Evolutionary conservation across 2,113 vertebrate genomes (phyloP).

Genomic region (Cyphomyrus plagiostoma): DNA sequence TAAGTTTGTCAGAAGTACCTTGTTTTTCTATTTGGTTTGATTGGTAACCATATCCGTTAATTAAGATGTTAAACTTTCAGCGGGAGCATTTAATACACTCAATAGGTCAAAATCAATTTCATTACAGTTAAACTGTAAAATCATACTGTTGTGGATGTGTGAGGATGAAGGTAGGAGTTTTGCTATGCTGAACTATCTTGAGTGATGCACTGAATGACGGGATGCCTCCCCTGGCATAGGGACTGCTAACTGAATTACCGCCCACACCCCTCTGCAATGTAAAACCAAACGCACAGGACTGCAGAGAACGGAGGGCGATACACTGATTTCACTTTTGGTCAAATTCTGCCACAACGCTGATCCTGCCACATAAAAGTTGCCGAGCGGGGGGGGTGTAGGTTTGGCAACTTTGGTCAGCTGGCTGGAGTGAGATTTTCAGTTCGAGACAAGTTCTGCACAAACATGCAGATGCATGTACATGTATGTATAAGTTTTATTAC

Average conservation of each 20-base stretch:
- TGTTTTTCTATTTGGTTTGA: background rate
- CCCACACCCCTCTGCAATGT: no score
- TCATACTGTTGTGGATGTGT: background rate
- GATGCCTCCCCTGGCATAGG: background rate
- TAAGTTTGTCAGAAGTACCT: background rate
- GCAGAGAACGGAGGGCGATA: background rate
- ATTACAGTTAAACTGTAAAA: background rate
- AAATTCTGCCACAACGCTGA: background rate
- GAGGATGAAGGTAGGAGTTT: background rate
- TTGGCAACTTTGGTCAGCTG: background rate
- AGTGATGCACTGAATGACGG: background rate
- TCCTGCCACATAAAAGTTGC: background rate
- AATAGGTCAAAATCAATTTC: background rate
- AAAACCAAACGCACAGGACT: background rate
- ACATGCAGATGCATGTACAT: background rate
- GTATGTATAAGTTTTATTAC: background rate
- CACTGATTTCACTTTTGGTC: background rate
- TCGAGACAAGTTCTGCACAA: background rate
- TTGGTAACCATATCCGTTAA: background rate
- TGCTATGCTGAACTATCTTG: background rate
- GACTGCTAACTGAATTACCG: background rate
- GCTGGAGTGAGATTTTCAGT: background rate
- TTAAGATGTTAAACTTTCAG: background rate
- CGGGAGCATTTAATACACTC: background rate
- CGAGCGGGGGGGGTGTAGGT: background rate